Conservation (phyloP, 2,113 vertebrate species). For the Lasiurus cinereus region DNA sequence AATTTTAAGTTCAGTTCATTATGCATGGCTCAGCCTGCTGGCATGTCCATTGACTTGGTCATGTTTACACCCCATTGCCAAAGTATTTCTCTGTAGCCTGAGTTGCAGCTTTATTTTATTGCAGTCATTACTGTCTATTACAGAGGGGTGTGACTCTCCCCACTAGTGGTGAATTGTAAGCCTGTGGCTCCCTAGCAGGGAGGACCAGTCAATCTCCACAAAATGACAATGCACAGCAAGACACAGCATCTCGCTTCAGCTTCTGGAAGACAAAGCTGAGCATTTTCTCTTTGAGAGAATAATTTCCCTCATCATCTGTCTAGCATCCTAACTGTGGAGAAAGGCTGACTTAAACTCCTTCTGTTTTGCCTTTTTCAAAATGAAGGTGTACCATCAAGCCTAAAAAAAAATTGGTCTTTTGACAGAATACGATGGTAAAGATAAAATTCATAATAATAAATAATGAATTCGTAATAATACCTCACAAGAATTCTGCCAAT, state of each 20-base stretch:
- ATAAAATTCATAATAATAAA: not conserved
- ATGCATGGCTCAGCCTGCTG: not conserved
- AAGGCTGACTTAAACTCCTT: not conserved
- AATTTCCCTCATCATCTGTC: not conserved
- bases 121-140: not conserved
- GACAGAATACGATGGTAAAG: not conserved
- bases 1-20: too few relatives aligned
- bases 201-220: not conserved
- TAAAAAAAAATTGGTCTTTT: not conserved
- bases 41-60: not conserved
- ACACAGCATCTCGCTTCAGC: not conserved
- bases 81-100: not conserved
- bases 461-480: not conserved
- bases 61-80: not conserved
- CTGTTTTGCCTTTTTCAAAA: constrained; percentile 5
- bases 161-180: not conserved
- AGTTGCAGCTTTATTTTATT: constrained; percentile 8
- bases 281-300: not conserved
- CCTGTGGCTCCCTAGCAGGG: not conserved
- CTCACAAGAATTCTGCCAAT: not conserved
- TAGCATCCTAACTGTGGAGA: not conserved
- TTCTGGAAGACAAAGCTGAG: not conserved
- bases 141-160: not conserved
- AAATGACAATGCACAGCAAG: not conserved
- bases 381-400: not conserved